Conservation (phyloP, 2,113 vertebrate species). For the Girardinichthys multiradiatus region DNA sequence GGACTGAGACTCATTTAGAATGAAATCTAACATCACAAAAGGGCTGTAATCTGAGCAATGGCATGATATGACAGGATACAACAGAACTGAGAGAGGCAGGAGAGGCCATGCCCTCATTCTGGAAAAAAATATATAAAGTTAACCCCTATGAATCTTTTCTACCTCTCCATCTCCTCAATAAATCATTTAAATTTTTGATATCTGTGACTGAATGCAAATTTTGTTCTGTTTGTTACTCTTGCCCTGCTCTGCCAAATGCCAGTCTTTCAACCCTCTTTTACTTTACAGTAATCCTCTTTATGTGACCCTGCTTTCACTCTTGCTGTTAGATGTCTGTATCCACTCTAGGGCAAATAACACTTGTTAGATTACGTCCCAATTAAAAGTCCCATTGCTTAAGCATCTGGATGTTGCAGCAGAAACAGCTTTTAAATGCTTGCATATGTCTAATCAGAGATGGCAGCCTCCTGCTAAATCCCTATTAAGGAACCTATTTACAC, state of each 20-base stretch:
- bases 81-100: not conserved
- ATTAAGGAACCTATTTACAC: constrained; percentile 81
- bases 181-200: constrained; percentile 17
- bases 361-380: constrained; percentile 80
- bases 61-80: constrained; percentile 9
- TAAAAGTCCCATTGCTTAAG: constrained; percentile 63
- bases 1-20: constrained; percentile 58
- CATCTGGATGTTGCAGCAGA: constrained; percentile 45
- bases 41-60: constrained; percentile 54
- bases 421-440: constrained; percentile 45
- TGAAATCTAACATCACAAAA: constrained; percentile 56
- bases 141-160: constrained; percentile 14
- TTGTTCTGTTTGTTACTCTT: constrained; percentile 13
- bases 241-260: constrained; percentile 9
- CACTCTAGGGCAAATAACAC: constrained; percentile 76
- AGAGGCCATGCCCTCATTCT: constrained; percentile 21
- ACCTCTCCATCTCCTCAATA: not conserved
- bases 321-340: constrained; percentile 68
- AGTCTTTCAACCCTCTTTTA: constrained; percentile 4
- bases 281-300: constrained; percentile 55
- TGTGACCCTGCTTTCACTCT: constrained; percentile 43
- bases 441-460: constrained; percentile 67
- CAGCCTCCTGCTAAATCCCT: constrained; percentile 70
- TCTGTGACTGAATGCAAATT: constrained; percentile 25
- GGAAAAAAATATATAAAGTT: constrained; percentile 23